Evolutionary conservation across 2,888 invertebrate genomes (phyloP).

Genomic region (Drosophila paracracens): DNA sequence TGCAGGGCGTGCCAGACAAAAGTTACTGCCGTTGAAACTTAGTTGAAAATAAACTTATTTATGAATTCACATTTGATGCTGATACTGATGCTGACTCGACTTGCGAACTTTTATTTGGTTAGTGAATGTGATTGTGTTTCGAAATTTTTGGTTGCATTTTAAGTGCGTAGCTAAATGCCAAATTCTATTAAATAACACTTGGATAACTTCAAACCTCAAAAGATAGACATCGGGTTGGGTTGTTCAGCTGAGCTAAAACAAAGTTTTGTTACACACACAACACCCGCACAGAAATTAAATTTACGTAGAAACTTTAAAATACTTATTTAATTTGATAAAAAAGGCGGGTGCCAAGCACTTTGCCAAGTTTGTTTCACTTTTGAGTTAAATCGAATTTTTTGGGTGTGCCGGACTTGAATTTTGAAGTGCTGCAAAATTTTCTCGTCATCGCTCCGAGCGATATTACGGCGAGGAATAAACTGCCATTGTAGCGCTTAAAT

Average conservation of each 20-base stretch:
- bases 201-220: conserved; percentile 11
- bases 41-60: conserved; percentile 26
- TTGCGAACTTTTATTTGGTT: background rate
- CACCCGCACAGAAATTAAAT: background rate
- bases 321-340: conserved; percentile 65
- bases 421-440: conserved; percentile 1
- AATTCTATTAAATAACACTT: conserved; percentile 37
- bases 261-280: conserved; percentile 13
- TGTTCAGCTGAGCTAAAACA: conserved; percentile 3
- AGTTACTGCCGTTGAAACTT: conserved; percentile 28
- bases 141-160: background rate
- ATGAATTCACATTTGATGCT: conserved; percentile 47
- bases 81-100: conserved; percentile 4
- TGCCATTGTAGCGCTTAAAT: conserved; percentile 42
- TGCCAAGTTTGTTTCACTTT: conserved; percentile 66
- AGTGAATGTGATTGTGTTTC: background rate
- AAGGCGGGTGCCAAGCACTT: conserved; percentile 47
- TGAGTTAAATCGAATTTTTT: conserved; percentile 61
- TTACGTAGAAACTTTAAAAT: conserved; percentile 47
- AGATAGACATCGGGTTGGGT: conserved; percentile 4
- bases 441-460: background rate
- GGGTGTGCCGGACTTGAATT: conserved; percentile 7
- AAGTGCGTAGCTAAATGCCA: conserved; percentile 11
- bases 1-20: background rate
- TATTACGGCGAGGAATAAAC: background rate